Base-by-base conservation (phyloP, 1,140 invertebrate genomes). In the Zaprionus camerounensis region DNA sequence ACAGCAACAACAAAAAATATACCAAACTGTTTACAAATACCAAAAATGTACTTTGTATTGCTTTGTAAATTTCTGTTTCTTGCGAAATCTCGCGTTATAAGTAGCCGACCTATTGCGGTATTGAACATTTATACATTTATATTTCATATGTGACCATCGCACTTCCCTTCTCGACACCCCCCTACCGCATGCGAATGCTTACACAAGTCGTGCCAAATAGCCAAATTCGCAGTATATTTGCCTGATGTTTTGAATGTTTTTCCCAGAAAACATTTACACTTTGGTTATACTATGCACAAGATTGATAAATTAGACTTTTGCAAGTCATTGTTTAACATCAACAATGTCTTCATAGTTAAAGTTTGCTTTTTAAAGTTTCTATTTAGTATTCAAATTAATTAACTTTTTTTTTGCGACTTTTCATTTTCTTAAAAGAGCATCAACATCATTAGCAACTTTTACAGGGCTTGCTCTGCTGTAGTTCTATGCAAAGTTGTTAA, bases 61-160 rank as follows among this genome's bases (percentile, higher is more conserved):
- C 6, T 46, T 57, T 58, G 20, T 13, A 68, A 73, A 57, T 59
- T 41, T 61, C 55, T 57, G 1, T 67, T 78, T 81, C 62, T 70
- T 53, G 41, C 41, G 65, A 85, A 74, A 78, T 56, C 68, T 82
- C 63, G 15, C 70, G 76, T 80, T 72, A 82, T 80, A 82, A 67
- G 74, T 71, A 70, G 55, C 63, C 46, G 20, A 59, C 20, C 22
- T 20, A 56, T 67, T 72, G 67, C 51, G 26, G 56, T 67, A 82
- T 81, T 72, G 55, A 68, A 85, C 31, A 34, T 34, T 34, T 34
- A 80, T 74, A 81, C 76, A 86, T 82, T 77, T 73, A 38, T 41
- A 68, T 71, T 68, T 77, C 15, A 53, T 57, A 71, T 63, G 24
- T 67, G 41, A 38, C 46, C 5, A 53, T 53, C 31, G 20, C 41